Evolutionary conservation across 2,888 invertebrate genomes (phyloP).

Genomic region (Pandemis cinnamomeana): DNA sequence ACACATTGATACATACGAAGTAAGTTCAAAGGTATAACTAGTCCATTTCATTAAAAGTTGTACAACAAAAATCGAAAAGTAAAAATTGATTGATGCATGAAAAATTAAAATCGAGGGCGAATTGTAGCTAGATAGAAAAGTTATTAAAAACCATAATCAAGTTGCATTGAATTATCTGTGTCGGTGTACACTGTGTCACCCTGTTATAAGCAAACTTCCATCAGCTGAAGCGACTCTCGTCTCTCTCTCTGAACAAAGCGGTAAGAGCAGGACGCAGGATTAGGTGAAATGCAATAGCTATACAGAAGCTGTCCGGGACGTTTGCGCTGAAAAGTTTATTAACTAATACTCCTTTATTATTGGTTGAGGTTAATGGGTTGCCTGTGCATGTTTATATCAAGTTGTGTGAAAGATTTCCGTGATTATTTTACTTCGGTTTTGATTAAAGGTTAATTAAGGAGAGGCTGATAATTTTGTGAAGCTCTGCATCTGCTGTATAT

Average conservation of each 20-base stretch:
- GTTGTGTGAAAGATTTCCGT: background rate
- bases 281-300: constrained; percentile 43
- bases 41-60: too few species aligned
- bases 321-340: constrained; percentile 45
- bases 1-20: too few species aligned
- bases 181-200: background rate
- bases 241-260: constrained; percentile 15
- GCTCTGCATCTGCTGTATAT: background rate
- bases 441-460: background rate
- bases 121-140: too few species aligned
- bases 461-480: too few species aligned
- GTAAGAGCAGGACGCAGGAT: constrained; percentile 8
- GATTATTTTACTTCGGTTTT: background rate
- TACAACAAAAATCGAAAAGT: too few species aligned
- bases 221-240: background rate
- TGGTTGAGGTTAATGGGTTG: background rate
- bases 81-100: too few species aligned
- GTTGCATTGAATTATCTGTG: constrained; percentile 3
- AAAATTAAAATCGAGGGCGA: background rate
- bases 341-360: constrained; percentile 5
- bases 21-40: too few species aligned
- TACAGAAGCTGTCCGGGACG: constrained; percentile 56
- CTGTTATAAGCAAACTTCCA: constrained; percentile 11
- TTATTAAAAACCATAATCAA: background rate
- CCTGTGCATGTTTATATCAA: background rate